Evolutionary conservation across 2,113 vertebrate genomes (phyloP).

Genomic region (Plectropomus leopardus): DNA sequence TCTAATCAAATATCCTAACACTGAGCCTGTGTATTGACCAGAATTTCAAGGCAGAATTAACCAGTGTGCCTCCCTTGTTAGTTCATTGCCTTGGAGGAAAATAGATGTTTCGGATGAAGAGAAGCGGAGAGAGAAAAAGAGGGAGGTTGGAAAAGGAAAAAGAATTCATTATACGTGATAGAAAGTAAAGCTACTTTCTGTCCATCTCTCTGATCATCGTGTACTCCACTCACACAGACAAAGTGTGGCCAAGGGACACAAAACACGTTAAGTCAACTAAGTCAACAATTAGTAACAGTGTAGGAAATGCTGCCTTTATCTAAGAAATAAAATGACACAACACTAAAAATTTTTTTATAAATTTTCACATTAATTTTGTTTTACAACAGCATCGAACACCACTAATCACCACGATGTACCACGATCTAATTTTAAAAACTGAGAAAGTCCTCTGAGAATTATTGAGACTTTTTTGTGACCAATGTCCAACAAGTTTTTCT

Average conservation of each 20-base stretch:
- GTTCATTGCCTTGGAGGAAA: conserved; percentile 54
- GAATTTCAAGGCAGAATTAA: conserved; percentile 66
- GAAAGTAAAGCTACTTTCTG: neutral
- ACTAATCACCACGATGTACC: neutral
- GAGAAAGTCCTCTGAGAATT: neutral
- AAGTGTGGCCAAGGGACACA: neutral
- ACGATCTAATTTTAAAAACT: neutral
- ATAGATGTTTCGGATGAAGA: conserved; percentile 50
- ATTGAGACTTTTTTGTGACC: neutral
- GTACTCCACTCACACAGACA: too few species aligned
- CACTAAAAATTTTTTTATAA: too few species aligned
- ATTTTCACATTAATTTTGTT: too few species aligned
- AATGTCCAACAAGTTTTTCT: neutral
- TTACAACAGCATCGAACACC: neutral
- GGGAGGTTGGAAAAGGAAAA: neutral
- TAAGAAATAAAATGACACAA: neutral
- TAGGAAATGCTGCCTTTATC: neutral
- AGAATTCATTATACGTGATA: neutral
- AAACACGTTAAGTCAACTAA: neutral
- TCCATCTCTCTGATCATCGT: neutral
- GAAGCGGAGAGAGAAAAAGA: neutral
- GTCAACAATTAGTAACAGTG: neutral
- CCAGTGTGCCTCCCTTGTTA: conserved; percentile 53
- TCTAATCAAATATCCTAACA: conserved; percentile 72
- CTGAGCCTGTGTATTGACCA: conserved; percentile 61